Evolutionary conservation across 2,113 vertebrate species (phyloP).

Genomic region (Sinocyclocheilus anshuiensis): DNA sequence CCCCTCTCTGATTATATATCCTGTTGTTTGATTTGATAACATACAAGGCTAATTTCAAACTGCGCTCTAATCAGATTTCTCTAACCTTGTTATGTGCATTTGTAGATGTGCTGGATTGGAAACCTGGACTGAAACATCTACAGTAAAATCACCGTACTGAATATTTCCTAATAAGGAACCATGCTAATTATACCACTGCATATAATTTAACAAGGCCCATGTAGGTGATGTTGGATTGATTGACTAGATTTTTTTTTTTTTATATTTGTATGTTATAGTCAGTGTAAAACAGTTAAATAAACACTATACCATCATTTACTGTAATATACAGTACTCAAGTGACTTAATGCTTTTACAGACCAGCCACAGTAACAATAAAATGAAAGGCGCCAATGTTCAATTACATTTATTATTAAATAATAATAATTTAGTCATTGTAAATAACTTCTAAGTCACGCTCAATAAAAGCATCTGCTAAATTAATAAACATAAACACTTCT

Average conservation of each 20-base stretch:
- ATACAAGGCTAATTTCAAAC: conserved; percentile 71
- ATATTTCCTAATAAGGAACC: conserved; percentile 23
- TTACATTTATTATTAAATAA: background rate
- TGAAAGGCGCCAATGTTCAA: background rate
- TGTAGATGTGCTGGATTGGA: conserved; percentile 51
- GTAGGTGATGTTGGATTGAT: background rate
- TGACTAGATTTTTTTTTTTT: background rate
- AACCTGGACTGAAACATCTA: conserved; percentile 10
- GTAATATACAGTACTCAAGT: background rate
- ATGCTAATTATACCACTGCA: background rate
- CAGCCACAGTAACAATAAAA: background rate
- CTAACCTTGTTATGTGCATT: conserved; percentile 65
- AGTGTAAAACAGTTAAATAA: background rate
- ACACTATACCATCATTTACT: background rate
- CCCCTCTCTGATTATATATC: conserved; percentile 66
- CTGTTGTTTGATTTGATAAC: conserved; percentile 70
- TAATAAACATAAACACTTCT: background rate
- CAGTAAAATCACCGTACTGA: conserved; percentile 11
- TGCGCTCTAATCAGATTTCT: conserved; percentile 65
- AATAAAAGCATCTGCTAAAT: background rate
- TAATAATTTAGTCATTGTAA: background rate
- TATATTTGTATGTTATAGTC: background rate
- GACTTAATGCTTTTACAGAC: background rate
- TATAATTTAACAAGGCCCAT: background rate
- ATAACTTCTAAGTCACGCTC: background rate